Percentiles rank a stretch among this genome's conserved stretches.
Conservation (phyloP, 1,140 invertebrate genomes). For the Lamellibrachia luymesi region DNA sequence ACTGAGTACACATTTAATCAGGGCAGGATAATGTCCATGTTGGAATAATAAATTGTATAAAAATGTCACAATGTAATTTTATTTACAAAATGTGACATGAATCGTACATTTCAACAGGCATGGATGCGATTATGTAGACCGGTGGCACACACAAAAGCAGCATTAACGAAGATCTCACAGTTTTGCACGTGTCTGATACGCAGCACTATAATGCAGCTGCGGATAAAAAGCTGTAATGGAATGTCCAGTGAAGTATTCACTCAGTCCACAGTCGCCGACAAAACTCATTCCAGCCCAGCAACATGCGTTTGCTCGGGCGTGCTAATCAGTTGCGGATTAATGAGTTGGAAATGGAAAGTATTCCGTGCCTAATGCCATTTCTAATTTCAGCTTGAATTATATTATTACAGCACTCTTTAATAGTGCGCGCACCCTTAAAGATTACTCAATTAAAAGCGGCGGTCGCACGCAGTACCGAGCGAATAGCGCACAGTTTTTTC, state of each 20-base stretch:
- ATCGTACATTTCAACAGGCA: background rate
- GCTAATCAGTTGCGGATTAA: background rate
- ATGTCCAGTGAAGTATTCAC: background rate
- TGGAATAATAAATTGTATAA: background rate
- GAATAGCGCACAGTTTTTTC: background rate
- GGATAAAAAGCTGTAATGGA: background rate
- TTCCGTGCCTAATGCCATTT: background rate
- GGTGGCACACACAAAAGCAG: background rate
- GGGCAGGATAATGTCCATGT: too few relatives aligned
- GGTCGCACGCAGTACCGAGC: background rate
- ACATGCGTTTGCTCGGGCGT: background rate
- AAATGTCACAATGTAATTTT: background rate
- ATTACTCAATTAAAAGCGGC: background rate
- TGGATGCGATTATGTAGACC: background rate
- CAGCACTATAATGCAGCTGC: background rate
- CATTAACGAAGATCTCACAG: background rate
- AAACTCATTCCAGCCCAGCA: background rate
- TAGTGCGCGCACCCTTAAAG: slow-evolving; percentile 3
- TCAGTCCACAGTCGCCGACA: background rate
- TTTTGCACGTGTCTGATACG: background rate
- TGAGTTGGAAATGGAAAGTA: background rate
- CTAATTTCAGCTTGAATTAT: background rate
- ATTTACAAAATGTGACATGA: background rate
- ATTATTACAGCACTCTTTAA: slow-evolving; percentile 5
- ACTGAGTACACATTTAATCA: too few relatives aligned